Percentiles rank a stretch among this genome's conserved stretches.
These are phyloP conservation scores for Endomychus coccineus DNA, from an alignment of 2,888 invertebrate species.

Conservation along the genomic window DNA sequence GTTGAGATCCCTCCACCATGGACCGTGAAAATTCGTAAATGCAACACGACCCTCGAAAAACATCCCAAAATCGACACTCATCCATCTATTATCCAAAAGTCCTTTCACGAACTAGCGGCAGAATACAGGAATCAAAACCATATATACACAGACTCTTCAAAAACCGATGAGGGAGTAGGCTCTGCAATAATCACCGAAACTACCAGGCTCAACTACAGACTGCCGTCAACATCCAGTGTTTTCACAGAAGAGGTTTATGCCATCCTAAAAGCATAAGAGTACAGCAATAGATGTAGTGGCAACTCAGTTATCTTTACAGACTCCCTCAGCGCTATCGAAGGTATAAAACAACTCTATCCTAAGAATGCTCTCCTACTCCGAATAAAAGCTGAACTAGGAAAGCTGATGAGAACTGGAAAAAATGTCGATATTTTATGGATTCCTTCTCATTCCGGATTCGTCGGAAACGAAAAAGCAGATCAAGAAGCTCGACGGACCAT, in stretches of 20 bases:
- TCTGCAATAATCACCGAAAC: conserved; percentile 2
- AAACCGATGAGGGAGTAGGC: conserved; percentile 4
- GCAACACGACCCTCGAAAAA: conserved; percentile 2
- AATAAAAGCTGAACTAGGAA: conserved; percentile 3
- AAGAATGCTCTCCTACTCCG: conserved; percentile 1
- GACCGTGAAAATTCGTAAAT: neutral
- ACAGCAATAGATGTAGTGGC: too few relatives aligned
- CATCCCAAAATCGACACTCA: neutral
- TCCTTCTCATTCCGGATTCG: conserved; percentile 4
- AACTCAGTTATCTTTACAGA: conserved; percentile 7
- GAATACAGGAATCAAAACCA: neutral
- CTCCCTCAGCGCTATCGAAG: conserved; percentile 7
- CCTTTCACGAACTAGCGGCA: neutral
- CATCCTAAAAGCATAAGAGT: too few relatives aligned
- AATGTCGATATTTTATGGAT: conserved; percentile 5
- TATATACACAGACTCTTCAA: conserved; percentile 7
- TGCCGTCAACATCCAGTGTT: neutral
- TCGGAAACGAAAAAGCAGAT: conserved; percentile 10
- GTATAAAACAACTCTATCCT: conserved; percentile 4
- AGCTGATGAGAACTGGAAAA: conserved; percentile 2
- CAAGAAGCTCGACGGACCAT: conserved; percentile 3
- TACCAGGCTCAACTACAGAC: conserved; percentile 1
- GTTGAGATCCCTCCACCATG: conserved; percentile 1
- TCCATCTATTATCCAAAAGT: neutral
- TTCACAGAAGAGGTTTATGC: too few relatives aligned